Conservation (phyloP, 2,113 vertebrate species). For the Menura novaehollandiae region DNA sequence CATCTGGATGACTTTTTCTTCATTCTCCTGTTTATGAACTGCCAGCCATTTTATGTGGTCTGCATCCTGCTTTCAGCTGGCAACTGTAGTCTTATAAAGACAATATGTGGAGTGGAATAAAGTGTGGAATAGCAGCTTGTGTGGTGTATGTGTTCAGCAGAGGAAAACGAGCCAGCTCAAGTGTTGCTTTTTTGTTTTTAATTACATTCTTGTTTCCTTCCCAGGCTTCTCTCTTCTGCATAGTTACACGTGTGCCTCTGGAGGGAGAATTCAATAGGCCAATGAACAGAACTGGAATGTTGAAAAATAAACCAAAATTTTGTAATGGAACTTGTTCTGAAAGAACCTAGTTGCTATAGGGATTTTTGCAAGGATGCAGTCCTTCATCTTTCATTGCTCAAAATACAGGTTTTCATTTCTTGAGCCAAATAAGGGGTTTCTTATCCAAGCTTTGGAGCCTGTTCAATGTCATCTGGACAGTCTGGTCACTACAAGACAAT, state of each 20-base stretch:
- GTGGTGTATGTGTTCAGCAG: conserved; percentile 39
- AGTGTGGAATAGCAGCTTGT: conserved; percentile 41
- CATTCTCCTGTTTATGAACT: conserved; percentile 13
- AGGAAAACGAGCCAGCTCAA: conserved; percentile 40
- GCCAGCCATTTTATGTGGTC: conserved; percentile 54
- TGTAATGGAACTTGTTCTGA: neutral
- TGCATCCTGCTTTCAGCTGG: conserved; percentile 37
- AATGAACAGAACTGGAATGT: conserved; percentile 18
- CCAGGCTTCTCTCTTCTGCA: conserved; percentile 50
- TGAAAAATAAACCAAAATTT: conserved; percentile 50
- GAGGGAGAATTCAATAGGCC: conserved; percentile 37
- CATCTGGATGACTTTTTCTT: conserved; percentile 26
- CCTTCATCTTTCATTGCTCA: neutral
- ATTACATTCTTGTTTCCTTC: conserved; percentile 62
- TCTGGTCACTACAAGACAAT: conserved; percentile 18
- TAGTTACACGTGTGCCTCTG: conserved; percentile 2
- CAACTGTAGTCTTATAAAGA: conserved; percentile 27
- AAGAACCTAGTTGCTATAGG: neutral
- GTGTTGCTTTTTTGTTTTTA: conserved; percentile 64
- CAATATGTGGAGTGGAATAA: conserved; percentile 27
- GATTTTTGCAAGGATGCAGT: neutral
- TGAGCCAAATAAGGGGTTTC: neutral
- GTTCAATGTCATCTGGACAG: neutral
- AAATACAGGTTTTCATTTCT: conserved; percentile 26
- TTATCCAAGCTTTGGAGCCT: conserved; percentile 15